These are phyloP conservation scores for Sialia sialis DNA, from an alignment of 2,113 vertebrate species.

Conservation along the genomic window DNA sequence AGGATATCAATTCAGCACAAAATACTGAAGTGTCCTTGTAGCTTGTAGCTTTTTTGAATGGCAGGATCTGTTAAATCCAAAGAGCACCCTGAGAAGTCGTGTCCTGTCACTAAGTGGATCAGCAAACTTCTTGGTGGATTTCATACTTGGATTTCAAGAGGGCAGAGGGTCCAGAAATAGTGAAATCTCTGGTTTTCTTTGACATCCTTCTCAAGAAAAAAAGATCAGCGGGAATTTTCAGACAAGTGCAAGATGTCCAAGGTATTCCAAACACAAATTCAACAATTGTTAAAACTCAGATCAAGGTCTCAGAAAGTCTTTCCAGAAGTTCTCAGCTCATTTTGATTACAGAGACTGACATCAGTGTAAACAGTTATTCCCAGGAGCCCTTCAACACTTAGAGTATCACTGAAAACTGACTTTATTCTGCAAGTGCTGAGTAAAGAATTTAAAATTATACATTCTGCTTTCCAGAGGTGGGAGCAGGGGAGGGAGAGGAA, in stretches of 20 bases:
- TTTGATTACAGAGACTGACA: not conserved
- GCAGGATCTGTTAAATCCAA: not conserved
- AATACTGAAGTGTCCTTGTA: not conserved
- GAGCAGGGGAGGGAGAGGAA: accelerated
- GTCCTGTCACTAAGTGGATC: not conserved
- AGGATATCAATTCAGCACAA: not conserved
- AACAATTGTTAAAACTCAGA: not conserved
- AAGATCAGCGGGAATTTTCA: not conserved
- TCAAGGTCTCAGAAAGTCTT: not conserved
- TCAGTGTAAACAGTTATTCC: not conserved
- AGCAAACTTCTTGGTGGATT: not conserved
- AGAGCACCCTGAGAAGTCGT: not conserved
- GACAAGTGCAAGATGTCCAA: not conserved
- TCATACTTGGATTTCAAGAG: not conserved
- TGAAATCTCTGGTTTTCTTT: not conserved
- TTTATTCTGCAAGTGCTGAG: not conserved
- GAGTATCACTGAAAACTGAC: not conserved
- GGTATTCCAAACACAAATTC: not conserved
- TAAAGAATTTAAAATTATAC: not conserved
- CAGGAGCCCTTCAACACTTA: not conserved
- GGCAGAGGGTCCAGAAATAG: not conserved
- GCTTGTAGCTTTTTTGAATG: no score
- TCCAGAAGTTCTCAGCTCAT: not conserved
- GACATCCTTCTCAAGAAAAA: not conserved
- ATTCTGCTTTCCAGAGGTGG: not conserved